Evolutionary conservation across 2,888 invertebrate species (phyloP), one percentile per base, ranked within the genome.

Genomic region (Lasioglossum marginatum): DNA sequence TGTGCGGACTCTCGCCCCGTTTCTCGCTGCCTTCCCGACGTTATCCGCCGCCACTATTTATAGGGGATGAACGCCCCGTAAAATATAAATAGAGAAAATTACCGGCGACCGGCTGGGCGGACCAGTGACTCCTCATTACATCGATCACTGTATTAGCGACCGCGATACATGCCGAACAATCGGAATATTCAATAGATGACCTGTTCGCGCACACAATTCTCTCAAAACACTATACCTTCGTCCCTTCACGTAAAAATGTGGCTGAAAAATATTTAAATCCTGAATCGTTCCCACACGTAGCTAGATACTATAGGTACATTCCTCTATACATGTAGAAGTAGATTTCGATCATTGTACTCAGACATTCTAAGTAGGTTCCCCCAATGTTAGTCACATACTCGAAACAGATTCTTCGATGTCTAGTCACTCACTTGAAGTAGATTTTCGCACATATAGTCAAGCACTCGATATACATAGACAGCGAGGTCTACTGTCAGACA

Each of bases 71-170:
- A 89, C 87, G 89, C 71, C 82, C 86, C 74, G 82, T 80, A 79
- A 90, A 92, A 91, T 90, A 93, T 93, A 92, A 91, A 92, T 88
- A 89, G 89, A 88, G 89, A 87, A 89, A 90, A 91, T 88, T 76
- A 77, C 85, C 37, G 60, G 76, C 70, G 76, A 63, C 19, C n/a
- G 48, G 34, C 76, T 72, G 63, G 81, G 34, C 57, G 71, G 71
- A 40, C 52, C 77, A 34, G 37, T 31, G 78, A 71, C 73, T 88
- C 57, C 60, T 79, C 73, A 70, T 57, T 31, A 72, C 73, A 81
- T 89, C 87, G 87, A 87, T 89, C 89, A 81, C 27, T 10, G 68
- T 81, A 86, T 86, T 79, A 45, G 37, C n/a, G 68, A 37, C 23
- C 31, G 19, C 45, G 72, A 48, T 19, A 31, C 12, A 12, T 23